Conservation (phyloP, 2,888 invertebrate genomes). For the Tipula unca region DNA sequence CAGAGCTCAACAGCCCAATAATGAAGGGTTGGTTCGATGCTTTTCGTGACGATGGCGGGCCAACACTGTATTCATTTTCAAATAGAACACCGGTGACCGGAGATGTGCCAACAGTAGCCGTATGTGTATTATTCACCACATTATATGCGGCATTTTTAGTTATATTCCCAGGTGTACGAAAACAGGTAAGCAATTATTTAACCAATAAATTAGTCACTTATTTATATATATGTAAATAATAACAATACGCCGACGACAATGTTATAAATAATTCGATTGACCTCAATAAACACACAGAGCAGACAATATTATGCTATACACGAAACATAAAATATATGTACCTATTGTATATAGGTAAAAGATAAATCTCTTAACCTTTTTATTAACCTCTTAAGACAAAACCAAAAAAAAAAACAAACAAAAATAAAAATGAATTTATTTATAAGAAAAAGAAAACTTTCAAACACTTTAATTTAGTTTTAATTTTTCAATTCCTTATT, state of each 20-base stretch:
- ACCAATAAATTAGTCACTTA: neutral
- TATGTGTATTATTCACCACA: slow-evolving; percentile 80
- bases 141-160: slow-evolving; percentile 90
- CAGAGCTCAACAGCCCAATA: slow-evolving; percentile 39
- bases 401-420: no score
- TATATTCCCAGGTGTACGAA: slow-evolving; percentile 91
- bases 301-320: neutral
- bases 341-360: neutral
- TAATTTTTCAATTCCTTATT: slow-evolving; percentile 1
- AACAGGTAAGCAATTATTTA: slow-evolving; percentile 60
- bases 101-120: slow-evolving; percentile 79
- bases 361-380: neutral
- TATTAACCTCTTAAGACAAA: neutral
- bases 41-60: slow-evolving; percentile 93
- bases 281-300: neutral
- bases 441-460: neutral
- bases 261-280: neutral
- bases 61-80: slow-evolving; percentile 89
- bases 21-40: slow-evolving; percentile 98
- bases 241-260: neutral
- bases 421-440: neutral
- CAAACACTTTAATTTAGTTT: neutral
- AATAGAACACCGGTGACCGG: slow-evolving; percentile 93
- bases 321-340: neutral
- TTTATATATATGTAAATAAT: neutral